Conservation (phyloP, 2,888 invertebrate genomes). For the Meghimatium bilineatum region DNA sequence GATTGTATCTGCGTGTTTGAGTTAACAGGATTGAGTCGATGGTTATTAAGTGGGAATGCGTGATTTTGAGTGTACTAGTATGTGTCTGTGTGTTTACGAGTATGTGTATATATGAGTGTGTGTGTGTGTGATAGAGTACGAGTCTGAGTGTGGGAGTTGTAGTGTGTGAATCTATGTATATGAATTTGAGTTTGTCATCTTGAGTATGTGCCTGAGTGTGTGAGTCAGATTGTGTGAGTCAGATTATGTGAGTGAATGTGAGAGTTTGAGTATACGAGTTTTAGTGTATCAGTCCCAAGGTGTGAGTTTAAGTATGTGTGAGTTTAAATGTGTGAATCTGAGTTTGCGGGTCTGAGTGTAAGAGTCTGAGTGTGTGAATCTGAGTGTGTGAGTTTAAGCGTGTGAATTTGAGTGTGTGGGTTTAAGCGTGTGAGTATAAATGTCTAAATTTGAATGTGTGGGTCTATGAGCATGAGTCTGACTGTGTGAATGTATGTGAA, state of each 20-base stretch:
- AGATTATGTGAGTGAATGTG: no score
- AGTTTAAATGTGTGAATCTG: no score
- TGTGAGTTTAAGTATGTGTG: no score
- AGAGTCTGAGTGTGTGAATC: slow-evolving; percentile 7
- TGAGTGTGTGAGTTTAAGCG: slow-evolving; percentile 1
- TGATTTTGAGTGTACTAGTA: neutral
- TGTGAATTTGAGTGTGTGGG: neutral
- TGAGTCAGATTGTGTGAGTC: no score
- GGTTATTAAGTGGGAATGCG: neutral
- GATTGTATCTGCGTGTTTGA: no score
- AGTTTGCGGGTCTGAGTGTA: no score
- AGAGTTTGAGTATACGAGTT: no score
- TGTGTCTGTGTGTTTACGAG: neutral
- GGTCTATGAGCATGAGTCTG: no score
- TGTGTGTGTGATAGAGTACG: neutral
- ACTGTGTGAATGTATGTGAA: no score
- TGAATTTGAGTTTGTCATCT: neutral
- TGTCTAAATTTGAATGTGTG: neutral
- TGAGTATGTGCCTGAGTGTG: neutral
- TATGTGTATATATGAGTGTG: neutral
- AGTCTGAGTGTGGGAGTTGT: neutral
- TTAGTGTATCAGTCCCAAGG: no score
- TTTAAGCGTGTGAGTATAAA: neutral
- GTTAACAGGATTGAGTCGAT: no score
- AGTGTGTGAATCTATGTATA: slow-evolving; percentile 1